phyloP scores from a whole-genome alignment of 2,797 vertebrate genomes.

The Cygnus olor region DNA sequence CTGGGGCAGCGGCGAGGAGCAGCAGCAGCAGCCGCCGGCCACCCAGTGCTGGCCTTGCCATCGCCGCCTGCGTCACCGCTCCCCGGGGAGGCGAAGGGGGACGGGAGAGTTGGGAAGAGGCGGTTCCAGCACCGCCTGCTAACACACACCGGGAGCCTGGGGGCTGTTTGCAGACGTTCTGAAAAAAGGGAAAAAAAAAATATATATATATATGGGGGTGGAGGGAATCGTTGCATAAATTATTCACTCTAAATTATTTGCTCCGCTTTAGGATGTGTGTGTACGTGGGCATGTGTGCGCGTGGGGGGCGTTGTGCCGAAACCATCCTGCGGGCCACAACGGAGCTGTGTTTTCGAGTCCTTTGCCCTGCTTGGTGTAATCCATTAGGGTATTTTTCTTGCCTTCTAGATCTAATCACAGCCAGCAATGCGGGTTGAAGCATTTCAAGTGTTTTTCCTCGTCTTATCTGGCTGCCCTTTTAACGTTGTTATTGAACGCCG shows the following conservation, averaged over 20 bases:
- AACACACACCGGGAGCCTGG: neutral
- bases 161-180: accelerated
- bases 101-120: neutral
- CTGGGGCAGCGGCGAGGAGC: neutral
- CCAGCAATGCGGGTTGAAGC: slow-evolving; percentile 63
- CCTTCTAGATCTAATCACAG: slow-evolving; percentile 67
- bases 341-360: neutral
- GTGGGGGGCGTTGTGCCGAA: neutral
- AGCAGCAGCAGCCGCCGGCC: too few relatives aligned
- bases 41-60: neutral
- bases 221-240: neutral
- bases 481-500: slow-evolving; percentile 57
- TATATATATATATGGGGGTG: accelerated
- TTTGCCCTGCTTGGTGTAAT: slow-evolving; percentile 14
- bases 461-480: slow-evolving; percentile 62
- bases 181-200: neutral
- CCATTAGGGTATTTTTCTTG: slow-evolving; percentile 63
- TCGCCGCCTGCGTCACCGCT: accelerated
- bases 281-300: accelerated
- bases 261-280: neutral
- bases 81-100: neutral
- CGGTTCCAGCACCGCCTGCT: accelerated
- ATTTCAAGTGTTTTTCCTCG: slow-evolving; percentile 49
- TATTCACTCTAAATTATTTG: neutral
- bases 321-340: neutral